phyloP scores from a whole-genome alignment of 2,888 invertebrate species.

The Trichogramma dendrolimi region DNA sequence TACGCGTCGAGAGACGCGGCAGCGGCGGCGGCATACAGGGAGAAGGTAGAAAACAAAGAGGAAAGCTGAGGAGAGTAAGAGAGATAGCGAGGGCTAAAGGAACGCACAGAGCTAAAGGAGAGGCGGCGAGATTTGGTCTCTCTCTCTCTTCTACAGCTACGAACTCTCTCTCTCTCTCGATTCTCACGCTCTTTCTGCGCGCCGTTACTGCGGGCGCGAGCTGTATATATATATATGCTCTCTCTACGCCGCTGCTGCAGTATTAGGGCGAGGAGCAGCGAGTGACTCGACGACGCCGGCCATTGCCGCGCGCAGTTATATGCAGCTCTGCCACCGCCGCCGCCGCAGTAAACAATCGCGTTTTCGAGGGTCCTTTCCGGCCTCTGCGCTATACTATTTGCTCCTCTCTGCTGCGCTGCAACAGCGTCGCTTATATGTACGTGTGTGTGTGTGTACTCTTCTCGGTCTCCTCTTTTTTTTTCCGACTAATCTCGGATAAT shows the following conservation, averaged over 20 bases:
- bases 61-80: not conserved
- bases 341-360: conserved; percentile 33
- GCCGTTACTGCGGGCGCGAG: not conserved
- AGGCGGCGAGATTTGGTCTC: conserved; percentile 1
- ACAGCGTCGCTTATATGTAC: conserved; percentile 6
- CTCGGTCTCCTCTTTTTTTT: too few species aligned
- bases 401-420: not conserved
- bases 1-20: not conserved
- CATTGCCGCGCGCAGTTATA: conserved; percentile 14
- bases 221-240: too few species aligned
- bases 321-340: not conserved
- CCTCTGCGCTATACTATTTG: not conserved
- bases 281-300: not conserved
- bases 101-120: not conserved
- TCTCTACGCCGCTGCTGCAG: too few species aligned
- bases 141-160: too few species aligned
- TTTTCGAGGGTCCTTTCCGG: conserved; percentile 26
- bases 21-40: not conserved
- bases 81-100: not conserved
- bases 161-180: not conserved
- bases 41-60: not conserved
- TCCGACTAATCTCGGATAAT: conserved; percentile 41
- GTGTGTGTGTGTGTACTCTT: too few species aligned
- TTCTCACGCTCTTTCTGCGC: conserved; percentile 29
- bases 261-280: too few species aligned